Evolutionary conservation across 2,113 vertebrate species (phyloP).

Genomic region (Xyliphius kryptos): DNA sequence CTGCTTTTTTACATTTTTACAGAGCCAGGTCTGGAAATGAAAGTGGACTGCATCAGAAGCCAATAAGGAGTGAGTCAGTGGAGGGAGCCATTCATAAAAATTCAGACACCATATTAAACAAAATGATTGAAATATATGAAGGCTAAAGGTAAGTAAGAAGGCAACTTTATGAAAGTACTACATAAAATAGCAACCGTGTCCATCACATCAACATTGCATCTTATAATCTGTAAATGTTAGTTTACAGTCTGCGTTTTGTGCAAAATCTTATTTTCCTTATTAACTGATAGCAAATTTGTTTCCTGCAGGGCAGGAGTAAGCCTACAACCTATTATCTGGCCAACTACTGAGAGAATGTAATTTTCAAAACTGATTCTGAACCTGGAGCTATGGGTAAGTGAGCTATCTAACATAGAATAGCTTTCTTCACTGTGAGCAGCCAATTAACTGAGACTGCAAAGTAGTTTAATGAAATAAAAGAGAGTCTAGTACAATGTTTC

Average conservation of each 20-base stretch:
- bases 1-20: constrained; percentile 22
- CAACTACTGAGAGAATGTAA: constrained; percentile 17
- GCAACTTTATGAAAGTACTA: too few species aligned
- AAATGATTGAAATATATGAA: too few species aligned
- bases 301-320: too few species aligned
- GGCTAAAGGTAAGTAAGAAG: too few species aligned
- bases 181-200: too few species aligned
- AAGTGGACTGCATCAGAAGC: constrained; percentile 14
- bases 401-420: constrained; percentile 12
- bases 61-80: constrained; percentile 4
- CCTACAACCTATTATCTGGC: constrained; percentile 10
- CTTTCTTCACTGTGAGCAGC: constrained; percentile 14
- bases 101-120: background rate
- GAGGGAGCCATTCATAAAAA: too few species aligned
- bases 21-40: constrained; percentile 16
- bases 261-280: too few species aligned
- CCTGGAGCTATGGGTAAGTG: constrained; percentile 15
- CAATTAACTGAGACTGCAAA: constrained; percentile 27
- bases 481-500: constrained; percentile 1
- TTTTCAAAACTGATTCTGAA: constrained; percentile 24
- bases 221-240: too few species aligned
- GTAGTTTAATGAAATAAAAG: constrained; percentile 19
- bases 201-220: too few species aligned
- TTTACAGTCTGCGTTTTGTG: too few species aligned
- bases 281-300: constrained; percentile 1